Conservation (phyloP, 2,888 invertebrate genomes). For the Atrina japonica region DNA sequence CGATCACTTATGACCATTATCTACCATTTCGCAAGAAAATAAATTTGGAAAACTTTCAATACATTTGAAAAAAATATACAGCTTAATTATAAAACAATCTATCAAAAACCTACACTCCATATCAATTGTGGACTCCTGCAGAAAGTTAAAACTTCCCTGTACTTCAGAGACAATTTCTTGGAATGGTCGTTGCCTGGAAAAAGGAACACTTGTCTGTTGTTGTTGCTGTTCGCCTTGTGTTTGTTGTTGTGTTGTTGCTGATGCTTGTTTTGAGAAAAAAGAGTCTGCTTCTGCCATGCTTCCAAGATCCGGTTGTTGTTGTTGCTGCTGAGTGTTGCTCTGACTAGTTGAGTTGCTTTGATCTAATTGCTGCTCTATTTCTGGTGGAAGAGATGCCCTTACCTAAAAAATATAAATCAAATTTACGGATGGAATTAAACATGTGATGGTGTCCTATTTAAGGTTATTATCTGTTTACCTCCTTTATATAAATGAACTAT, state of each 20-base stretch:
- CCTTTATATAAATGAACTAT: no score
- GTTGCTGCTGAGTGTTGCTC: slow-evolving; percentile 20
- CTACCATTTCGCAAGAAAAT: no score
- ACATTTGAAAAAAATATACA: no score
- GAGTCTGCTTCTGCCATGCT: slow-evolving; percentile 58
- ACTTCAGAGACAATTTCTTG: slow-evolving; percentile 78
- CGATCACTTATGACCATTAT: no score
- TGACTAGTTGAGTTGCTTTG: slow-evolving; percentile 27
- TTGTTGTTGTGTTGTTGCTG: slow-evolving; percentile 41
- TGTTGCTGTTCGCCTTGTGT: slow-evolving; percentile 38
- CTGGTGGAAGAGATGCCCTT: slow-evolving; percentile 58
- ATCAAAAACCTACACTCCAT: slow-evolving; percentile 60
- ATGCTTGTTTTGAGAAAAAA: slow-evolving; percentile 50
- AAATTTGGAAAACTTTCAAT: no score
- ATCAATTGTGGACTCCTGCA: slow-evolving; percentile 91
- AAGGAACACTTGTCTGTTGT: slow-evolving; percentile 40
- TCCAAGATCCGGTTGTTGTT: slow-evolving; percentile 30
- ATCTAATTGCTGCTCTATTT: slow-evolving; percentile 45
- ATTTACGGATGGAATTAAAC: no score
- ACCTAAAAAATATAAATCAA: no score
- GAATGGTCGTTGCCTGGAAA: slow-evolving; percentile 62
- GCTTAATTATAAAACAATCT: no score
- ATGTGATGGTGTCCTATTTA: no score
- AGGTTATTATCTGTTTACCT: no score
- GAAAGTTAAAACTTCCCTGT: slow-evolving; percentile 81